Conservation (phyloP, 1,140 invertebrate species). For the Drosophila simulans region DNA sequence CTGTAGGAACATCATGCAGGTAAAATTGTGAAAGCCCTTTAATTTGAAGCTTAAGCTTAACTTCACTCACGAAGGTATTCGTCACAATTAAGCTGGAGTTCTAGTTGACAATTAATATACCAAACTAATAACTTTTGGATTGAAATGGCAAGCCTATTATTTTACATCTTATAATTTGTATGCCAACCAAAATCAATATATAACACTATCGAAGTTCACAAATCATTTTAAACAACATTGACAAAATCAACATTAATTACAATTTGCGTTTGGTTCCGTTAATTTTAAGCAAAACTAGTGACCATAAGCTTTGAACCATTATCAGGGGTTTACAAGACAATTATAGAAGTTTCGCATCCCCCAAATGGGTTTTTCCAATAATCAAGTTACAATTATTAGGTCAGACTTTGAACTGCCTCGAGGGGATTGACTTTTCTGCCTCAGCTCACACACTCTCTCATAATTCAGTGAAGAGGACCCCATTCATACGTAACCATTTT, state of each 20-base stretch:
- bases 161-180: no score
- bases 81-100: no score
- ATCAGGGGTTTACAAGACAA: background rate
- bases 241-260: background rate
- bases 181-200: no score
- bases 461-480: slow-evolving; percentile 2
- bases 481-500: slow-evolving; percentile 25
- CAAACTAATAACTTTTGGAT: no score
- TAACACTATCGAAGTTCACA: background rate
- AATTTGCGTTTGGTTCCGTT: background rate
- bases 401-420: slow-evolving; percentile 31
- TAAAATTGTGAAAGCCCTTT: background rate
- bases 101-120: no score
- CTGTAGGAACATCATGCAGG: background rate
- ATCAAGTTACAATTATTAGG: slow-evolving; percentile 43
- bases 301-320: no score
- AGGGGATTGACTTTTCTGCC: slow-evolving; percentile 41
- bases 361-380: slow-evolving; percentile 10
- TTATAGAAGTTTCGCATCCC: background rate
- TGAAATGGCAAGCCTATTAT: no score
- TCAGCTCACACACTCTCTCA: slow-evolving; percentile 7
- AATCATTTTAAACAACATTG: background rate
- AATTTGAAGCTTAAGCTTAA: background rate
- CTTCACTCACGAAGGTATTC: background rate
- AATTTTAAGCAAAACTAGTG: background rate